Evolutionary conservation across 2,797 vertebrate species (phyloP).

Genomic region (Betta splendens): DNA sequence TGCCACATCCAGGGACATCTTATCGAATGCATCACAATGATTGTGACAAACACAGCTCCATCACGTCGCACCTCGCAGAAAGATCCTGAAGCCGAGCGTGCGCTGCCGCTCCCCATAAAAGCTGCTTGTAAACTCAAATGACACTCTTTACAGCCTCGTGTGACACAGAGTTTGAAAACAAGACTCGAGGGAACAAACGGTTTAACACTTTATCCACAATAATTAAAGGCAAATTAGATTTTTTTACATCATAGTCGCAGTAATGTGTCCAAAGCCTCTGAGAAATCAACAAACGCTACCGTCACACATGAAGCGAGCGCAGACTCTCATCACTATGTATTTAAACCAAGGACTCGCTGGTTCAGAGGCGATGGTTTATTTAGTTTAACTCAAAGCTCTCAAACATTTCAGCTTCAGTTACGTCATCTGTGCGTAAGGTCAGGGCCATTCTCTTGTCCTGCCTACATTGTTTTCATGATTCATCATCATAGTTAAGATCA

Average conservation of each 20-base stretch:
- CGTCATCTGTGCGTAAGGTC: conserved; percentile 26
- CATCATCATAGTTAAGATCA: too few relatives aligned
- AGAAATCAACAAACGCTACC: neutral
- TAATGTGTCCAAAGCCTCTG: neutral
- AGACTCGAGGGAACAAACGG: neutral
- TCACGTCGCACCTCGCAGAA: neutral
- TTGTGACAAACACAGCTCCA: too few relatives aligned
- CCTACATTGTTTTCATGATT: too few relatives aligned
- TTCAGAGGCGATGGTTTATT: conserved; percentile 43
- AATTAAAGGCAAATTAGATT: neutral
- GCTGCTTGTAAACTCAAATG: neutral
- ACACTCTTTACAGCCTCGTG: neutral
- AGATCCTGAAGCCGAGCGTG: neutral
- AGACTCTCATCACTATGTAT: neutral
- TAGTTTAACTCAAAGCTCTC: conserved; percentile 39
- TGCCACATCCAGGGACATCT: conserved; percentile 4
- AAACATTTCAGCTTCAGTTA: conserved; percentile 33
- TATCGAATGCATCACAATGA: neutral
- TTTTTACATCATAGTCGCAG: neutral
- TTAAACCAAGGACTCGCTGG: conserved; percentile 32
- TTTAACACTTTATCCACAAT: neutral
- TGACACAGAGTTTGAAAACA: neutral
- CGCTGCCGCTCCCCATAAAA: neutral
- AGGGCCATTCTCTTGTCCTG: too few relatives aligned
- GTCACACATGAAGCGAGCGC: neutral